Conservation (phyloP, 2,797 vertebrate species). For the Taeniopygia guttata region DNA sequence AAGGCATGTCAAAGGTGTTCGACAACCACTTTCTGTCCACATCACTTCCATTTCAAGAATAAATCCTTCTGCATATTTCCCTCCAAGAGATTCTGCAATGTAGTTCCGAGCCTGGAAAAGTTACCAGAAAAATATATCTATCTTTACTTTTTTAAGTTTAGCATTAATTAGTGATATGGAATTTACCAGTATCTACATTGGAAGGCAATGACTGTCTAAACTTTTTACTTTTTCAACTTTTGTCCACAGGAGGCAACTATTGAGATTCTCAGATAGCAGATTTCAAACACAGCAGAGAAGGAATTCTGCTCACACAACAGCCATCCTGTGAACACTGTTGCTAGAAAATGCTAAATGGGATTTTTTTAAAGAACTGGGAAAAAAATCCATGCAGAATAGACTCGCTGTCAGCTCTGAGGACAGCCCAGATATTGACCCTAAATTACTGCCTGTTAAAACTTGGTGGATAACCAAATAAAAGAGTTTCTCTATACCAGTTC, state of each 20-base stretch:
- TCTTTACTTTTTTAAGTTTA: neutral
- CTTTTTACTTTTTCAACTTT: neutral
- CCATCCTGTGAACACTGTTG: neutral
- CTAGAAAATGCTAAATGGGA: neutral
- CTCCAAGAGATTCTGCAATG: slow-evolving; percentile 81
- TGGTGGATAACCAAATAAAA: neutral
- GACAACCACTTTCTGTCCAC: slow-evolving; percentile 80
- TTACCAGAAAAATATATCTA: neutral
- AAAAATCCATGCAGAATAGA: neutral
- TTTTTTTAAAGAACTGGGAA: neutral
- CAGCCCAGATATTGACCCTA: neutral
- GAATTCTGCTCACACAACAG: neutral
- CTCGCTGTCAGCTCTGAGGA: neutral
- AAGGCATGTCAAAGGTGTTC: slow-evolving; percentile 82
- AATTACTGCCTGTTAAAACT: neutral
- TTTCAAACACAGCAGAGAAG: neutral
- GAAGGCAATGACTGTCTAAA: neutral
- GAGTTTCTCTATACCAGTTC: neutral
- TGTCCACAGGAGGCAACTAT: neutral
- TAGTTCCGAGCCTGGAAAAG: slow-evolving; percentile 78
- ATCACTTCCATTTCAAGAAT: slow-evolving; percentile 83
- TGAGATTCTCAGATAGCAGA: neutral
- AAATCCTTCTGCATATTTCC: slow-evolving; percentile 78
- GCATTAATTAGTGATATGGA: neutral
- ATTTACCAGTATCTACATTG: neutral